Evolutionary conservation across 2,113 vertebrate species (phyloP).

Genomic region (Ceyx melanurus): DNA sequence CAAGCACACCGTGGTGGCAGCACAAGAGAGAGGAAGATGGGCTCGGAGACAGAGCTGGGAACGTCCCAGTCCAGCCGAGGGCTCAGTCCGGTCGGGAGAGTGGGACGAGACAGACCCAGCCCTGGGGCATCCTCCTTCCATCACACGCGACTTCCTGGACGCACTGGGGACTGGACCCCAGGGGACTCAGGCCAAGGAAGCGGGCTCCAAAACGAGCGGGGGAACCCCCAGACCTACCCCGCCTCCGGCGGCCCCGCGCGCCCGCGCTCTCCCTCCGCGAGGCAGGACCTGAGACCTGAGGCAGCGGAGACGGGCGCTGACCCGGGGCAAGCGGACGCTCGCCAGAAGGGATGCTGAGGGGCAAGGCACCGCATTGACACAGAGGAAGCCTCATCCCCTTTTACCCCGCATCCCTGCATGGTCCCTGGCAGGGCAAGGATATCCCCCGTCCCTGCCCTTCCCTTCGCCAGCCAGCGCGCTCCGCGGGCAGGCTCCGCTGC

Average conservation of each 20-base stretch:
- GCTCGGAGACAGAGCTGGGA: background rate
- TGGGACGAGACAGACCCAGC: rapidly evolving
- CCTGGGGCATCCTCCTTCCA: background rate
- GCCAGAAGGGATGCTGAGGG: background rate
- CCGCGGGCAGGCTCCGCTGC: background rate
- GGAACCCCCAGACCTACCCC: background rate
- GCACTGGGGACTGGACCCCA: background rate
- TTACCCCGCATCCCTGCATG: rapidly evolving
- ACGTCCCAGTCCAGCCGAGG: background rate
- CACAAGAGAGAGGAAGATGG: background rate
- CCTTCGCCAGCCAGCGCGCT: background rate
- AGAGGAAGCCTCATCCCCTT: background rate
- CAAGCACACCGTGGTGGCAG: background rate
- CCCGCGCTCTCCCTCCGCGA: background rate
- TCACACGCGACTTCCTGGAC: rapidly evolving
- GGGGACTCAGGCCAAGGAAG: background rate
- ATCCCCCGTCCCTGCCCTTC: background rate
- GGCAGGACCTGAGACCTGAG: rapidly evolving
- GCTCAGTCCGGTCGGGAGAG: background rate
- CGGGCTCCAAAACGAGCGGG: background rate
- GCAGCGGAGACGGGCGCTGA: background rate
- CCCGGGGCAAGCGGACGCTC: background rate
- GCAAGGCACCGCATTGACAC: rapidly evolving
- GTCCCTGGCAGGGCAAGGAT: background rate
- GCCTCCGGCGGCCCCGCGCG: background rate